Base-by-base conservation (phyloP, 2,113 vertebrate species). In the Chaenocephalus aceratus region DNA sequence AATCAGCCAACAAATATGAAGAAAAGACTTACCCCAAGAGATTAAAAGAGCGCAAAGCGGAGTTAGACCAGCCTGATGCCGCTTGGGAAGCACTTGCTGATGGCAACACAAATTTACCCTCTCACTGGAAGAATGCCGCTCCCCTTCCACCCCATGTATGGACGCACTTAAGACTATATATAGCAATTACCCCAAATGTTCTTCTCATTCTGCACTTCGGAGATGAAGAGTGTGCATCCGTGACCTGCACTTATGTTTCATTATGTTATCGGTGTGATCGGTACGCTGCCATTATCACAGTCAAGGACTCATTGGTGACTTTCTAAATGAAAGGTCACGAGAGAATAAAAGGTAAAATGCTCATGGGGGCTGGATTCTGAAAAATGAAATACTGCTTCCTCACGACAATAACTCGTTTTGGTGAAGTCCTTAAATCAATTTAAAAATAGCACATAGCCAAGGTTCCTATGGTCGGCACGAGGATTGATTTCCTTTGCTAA, bases 61-160 rank as follows among this genome's bases (percentile, higher is more conserved):
- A 90, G 91, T 92, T 85, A 93, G 91, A 93, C 44, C 89, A 94
- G 94, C 87, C 92, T 93, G 93, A 90, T 88, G 88, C 86, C 88
- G 89, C 93, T 94, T 92, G 92, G 93, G 79, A 93, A 89, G 90
- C 94, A 92, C 95, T 91, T 95, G 91, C 95, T 90, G 94, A 96
- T 91, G 94, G 95, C 88, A 94, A 97, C 90, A 94, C 93, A 95
- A 96, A 95, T 96, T 95, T 95, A 94, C 94, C 91, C 93, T 78
- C 87, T 93, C 87, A 85, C 86, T 14, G 74, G 93, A 95, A 95
- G 93, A 93, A 95, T 94, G 94, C 93, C 85, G 86, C 76, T 90
- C 93, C 93, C 94, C 90, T 93, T 90, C 94, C 90, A 86, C 93
- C 95, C 97, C 97, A 96, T 98, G 96, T 98, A 98, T 95, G 98